A percentile compares a stretch with the other conserved stretches of the same genome.
These are phyloP conservation scores for Atractosteus spatula DNA, from an alignment of 2,113 vertebrate species.

Conservation along the genomic window DNA sequence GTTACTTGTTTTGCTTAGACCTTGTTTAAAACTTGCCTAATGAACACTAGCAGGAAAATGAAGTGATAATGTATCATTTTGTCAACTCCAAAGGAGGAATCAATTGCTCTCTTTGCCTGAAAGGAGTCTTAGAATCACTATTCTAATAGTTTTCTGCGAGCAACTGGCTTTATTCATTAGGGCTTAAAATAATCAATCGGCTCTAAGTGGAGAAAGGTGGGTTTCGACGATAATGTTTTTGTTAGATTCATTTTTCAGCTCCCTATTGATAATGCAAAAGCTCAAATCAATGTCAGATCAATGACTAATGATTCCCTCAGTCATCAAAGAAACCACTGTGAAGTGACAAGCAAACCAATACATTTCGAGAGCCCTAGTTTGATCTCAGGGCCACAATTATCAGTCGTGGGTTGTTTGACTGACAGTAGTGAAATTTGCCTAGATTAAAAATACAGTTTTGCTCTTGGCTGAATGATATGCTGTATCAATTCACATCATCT, in stretches of 20 bases:
- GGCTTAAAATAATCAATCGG: conserved; percentile 1
- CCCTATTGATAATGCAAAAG: not conserved
- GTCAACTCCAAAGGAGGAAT: conserved; percentile 4
- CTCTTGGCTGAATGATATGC: too few relatives aligned
- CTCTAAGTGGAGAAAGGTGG: conserved; percentile 6
- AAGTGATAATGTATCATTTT: conserved; percentile 22
- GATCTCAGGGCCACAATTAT: too few relatives aligned
- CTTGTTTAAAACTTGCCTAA: conserved; percentile 11
- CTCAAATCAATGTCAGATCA: not conserved
- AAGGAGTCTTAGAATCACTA: not conserved
- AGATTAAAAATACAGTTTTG: too few relatives aligned
- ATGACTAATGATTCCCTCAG: not conserved
- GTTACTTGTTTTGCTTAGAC: not conserved
- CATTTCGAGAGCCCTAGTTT: too few relatives aligned
- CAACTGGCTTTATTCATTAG: conserved; percentile 18
- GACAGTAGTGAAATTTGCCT: too few relatives aligned
- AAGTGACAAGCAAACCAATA: not conserved
- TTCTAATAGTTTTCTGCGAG: not conserved
- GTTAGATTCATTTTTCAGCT: not conserved
- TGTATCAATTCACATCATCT: too few relatives aligned
- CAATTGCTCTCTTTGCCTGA: conserved; percentile 11
- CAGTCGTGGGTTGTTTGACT: too few relatives aligned
- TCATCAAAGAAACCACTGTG: not conserved
- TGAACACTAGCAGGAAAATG: not conserved
- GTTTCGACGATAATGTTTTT: not conserved